Base-by-base conservation (phyloP, 2,888 invertebrate genomes). In the Chrysina gloriosa region DNA sequence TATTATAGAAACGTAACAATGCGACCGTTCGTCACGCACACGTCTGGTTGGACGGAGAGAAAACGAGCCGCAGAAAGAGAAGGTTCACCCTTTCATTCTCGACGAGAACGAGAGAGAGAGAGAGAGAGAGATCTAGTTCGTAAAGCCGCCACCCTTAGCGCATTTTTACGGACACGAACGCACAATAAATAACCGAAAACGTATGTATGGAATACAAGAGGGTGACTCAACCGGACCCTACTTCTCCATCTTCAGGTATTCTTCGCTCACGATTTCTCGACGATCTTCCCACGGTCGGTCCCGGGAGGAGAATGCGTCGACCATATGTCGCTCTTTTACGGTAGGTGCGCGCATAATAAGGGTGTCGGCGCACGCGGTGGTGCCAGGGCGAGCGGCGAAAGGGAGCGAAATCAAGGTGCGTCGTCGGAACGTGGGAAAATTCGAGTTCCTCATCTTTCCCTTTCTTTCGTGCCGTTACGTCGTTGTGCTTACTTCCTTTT, bases 291-390 rank as follows among this genome's bases (percentile, higher is more conserved):
- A 29, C 27, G 31, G 31, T 45, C 66, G 63, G 63, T 66, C 66
- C 65, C 65, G 66, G 54, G 27, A 42, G 27, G 19, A 34, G 56
- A 61, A 29, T 58, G 36, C 58, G 67, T 67, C 67, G 63, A 64
- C 69, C 69, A 69, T 67, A 69, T 69, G 69, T 69, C 69, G 69
- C 25, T 58, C 45, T 34, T 56, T 34, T 34, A 31, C 56, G 34
- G 31, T 31, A n/a, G 31, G 9, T 6, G 34, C 34, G 29, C 56
- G 34, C 34, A 56, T 34, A n/a, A n/a, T n/a, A 34, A 56, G 31
- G 36, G 56, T 14, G n/a, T 31, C 36, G 16, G 31, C n/a, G 31
- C n/a, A n/a, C 31, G n/a, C n/a, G n/a, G n/a, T n/a, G n/a, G n/a
- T n/a, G n/a, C n/a, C n/a, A n/a, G n/a, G n/a, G n/a, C n/a, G n/a